phyloP scores from a whole-genome alignment of 2,797 vertebrate species.

The Picus viridis region DNA sequence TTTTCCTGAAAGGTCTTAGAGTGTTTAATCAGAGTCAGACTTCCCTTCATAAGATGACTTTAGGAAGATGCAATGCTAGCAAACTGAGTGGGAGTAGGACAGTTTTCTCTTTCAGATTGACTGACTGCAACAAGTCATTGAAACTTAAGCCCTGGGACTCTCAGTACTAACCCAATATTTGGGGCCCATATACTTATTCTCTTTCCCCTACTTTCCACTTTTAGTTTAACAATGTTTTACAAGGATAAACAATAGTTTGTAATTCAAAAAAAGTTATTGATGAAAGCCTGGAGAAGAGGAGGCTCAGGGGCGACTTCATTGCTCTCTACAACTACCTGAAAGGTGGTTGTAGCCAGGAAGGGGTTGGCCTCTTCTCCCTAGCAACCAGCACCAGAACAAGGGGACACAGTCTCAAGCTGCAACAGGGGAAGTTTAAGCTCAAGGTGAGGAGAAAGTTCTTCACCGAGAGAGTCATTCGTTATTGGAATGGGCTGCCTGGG shows the following conservation, averaged over 20 bases:
- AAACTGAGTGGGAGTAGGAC: background rate
- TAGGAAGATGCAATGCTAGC: background rate
- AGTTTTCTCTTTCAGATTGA: background rate
- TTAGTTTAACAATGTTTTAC: background rate
- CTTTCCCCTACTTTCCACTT: background rate
- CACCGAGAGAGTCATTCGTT: too few relatives aligned
- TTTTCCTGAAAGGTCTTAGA: background rate
- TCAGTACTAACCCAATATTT: background rate
- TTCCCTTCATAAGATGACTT: rapidly evolving
- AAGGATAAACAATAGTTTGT: background rate
- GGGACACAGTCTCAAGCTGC: too few relatives aligned
- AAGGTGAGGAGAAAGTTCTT: too few relatives aligned
- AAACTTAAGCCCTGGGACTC: background rate
- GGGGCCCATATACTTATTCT: background rate
- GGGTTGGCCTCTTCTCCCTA: too few relatives aligned
- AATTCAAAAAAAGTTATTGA: background rate
- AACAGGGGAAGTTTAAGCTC: too few relatives aligned
- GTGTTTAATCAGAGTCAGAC: background rate
- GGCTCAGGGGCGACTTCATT: too few relatives aligned
- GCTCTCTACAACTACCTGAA: too few relatives aligned
- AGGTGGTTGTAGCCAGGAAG: too few relatives aligned
- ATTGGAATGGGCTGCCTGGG: too few relatives aligned
- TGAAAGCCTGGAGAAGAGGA: too few relatives aligned
- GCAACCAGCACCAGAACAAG: too few relatives aligned
- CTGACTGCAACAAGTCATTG: background rate